Evolutionary conservation across 2,888 invertebrate genomes (phyloP).

Genomic region (Anoncus sp.): DNA sequence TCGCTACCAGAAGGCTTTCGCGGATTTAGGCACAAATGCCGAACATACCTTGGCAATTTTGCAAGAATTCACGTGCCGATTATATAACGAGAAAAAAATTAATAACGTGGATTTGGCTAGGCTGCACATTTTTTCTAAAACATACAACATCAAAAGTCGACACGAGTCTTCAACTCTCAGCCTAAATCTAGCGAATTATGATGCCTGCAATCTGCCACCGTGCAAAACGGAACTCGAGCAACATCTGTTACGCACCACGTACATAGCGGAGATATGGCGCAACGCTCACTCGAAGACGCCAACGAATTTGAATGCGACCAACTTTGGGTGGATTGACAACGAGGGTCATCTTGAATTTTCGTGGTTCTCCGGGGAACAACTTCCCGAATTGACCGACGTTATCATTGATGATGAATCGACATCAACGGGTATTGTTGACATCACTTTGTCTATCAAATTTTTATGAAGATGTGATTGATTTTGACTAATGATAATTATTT

Average conservation of each 20-base stretch:
- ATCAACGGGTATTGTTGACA: neutral
- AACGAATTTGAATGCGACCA: neutral
- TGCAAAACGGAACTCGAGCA: neutral
- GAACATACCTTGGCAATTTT: constrained; percentile 3
- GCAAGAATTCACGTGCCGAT: constrained; percentile 24
- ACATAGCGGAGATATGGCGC: constrained; percentile 13
- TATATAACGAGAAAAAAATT: constrained; percentile 28
- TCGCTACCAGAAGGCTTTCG: constrained; percentile 23
- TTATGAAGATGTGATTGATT: neutral
- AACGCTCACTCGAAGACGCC: neutral
- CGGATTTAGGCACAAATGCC: constrained; percentile 11
- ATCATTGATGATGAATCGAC: neutral
- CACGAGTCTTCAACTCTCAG: neutral
- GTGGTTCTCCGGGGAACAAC: constrained; percentile 18
- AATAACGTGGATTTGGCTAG: constrained; percentile 18
- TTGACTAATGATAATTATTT: constrained; percentile 1
- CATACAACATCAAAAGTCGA: constrained; percentile 11
- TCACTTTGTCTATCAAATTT: neutral
- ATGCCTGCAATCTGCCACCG: constrained; percentile 4
- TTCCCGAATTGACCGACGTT: constrained; percentile 13
- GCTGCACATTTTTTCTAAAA: constrained; percentile 11
- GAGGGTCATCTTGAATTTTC: neutral
- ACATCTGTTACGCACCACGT: constrained; percentile 33
- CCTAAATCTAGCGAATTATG: neutral
- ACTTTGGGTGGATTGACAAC: neutral